Evolutionary conservation across 1,140 invertebrate genomes (phyloP).

Genomic region (Drosophila willistoni): DNA sequence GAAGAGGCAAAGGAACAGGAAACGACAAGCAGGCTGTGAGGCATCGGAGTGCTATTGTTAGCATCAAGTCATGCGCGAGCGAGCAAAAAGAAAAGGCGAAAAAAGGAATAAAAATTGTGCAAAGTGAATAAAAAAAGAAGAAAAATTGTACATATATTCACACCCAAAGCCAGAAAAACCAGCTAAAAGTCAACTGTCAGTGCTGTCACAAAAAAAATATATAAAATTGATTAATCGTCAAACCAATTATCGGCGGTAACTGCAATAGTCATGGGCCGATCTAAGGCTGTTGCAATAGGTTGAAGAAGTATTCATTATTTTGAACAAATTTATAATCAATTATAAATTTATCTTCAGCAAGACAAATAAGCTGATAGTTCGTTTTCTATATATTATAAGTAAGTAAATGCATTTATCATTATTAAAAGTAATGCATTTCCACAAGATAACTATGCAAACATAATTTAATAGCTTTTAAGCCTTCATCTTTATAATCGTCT

Average conservation of each 20-base stretch:
- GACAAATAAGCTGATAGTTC: no score
- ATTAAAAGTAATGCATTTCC: no score
- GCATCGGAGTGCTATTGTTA: conserved; percentile 70
- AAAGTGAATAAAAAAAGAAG: conserved; percentile 24
- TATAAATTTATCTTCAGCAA: no score
- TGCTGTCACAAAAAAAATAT: not conserved
- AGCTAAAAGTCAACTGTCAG: conserved; percentile 33
- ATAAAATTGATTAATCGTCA: not conserved
- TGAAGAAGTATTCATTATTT: no score
- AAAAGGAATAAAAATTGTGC: conserved; percentile 19
- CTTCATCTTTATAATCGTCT: no score
- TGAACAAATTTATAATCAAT: no score
- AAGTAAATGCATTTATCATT: no score
- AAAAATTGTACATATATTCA: conserved; percentile 4
- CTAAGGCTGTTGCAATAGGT: no score
- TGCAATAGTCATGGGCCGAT: no score
- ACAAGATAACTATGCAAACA: no score
- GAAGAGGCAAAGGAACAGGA: conserved; percentile 28
- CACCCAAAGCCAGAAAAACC: conserved; percentile 33
- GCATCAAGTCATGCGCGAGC: conserved; percentile 72
- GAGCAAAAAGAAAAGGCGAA: conserved; percentile 36
- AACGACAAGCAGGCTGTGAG: conserved; percentile 32
- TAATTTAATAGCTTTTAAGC: no score
- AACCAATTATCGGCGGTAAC: not conserved
- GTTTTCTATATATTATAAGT: no score